Conservation (phyloP, 1,140 invertebrate species). For the Stegodyphus dumicola region DNA sequence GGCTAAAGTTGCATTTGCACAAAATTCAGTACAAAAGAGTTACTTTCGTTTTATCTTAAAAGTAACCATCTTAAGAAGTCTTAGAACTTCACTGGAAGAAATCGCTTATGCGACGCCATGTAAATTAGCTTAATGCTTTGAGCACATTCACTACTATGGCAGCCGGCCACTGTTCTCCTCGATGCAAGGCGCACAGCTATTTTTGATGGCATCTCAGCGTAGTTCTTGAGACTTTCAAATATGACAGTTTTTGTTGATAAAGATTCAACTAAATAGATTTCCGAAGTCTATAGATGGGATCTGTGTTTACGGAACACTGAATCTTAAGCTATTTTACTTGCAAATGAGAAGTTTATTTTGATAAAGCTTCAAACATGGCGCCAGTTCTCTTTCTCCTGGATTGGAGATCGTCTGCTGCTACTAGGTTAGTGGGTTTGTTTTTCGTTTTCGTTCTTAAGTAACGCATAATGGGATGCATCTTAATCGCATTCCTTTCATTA, state of each 20-base stretch:
- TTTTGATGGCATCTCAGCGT: not conserved
- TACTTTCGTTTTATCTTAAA: too few relatives aligned
- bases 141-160: not conserved
- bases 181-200: not conserved
- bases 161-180: not conserved
- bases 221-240: not conserved
- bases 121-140: not conserved
- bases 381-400: not conserved
- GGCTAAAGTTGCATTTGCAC: too few relatives aligned
- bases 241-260: slow-evolving; percentile 41
- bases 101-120: not conserved
- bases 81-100: too few relatives aligned
- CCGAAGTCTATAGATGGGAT: slow-evolving; percentile 41
- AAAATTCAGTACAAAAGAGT: too few relatives aligned
- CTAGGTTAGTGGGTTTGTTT: slow-evolving; percentile 13
- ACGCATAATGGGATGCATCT: slow-evolving; percentile 7
- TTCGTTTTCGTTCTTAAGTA: slow-evolving; percentile 5
- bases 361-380: slow-evolving; percentile 18
- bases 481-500: not conserved
- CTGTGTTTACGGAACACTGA: slow-evolving; percentile 15
- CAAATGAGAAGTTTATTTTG: slow-evolving; percentile 45
- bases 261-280: slow-evolving; percentile 42
- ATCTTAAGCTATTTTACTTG: slow-evolving; percentile 38
- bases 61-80: too few relatives aligned
- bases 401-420: not conserved